Base-by-base conservation (phyloP, 1,140 invertebrate genomes). In the Armadillidium nasatum region DNA sequence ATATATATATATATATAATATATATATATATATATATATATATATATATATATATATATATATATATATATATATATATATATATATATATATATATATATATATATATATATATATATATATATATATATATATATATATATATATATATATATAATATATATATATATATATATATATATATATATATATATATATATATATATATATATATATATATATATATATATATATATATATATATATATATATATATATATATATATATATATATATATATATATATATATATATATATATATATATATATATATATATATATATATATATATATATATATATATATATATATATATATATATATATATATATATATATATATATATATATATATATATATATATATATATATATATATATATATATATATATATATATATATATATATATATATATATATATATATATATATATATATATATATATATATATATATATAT, bases 281-380 rank as follows among this genome's bases (percentile, higher is more conserved):
- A 71, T 71, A 71, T 71, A 71, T 71, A 71, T 71, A 22, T 71
- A 71, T 23, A 71, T 33, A 23, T 33, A 33, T 71, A 33, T 71
- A 71, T 71, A 71, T 71, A 23, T 71, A 71, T 23, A 44, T 71
- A 23, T 71, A 71, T 44, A 71, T 44, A 1, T 71, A 9, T 71
- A 33, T 43, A 71, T 44, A 71, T n/a, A 71, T 44, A 71, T 44
- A 71, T 44, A 71, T 44, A 71, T 71, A 71, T 71, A 71, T 71
- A 71, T 43, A 44, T 71, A 71, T 71, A 71, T 73, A 66, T 73
- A 50, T 60, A 73, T 50, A 73, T 73, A 66, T 73, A 73, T 73
- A 73, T 73, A 73, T 73, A 43, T 73, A 73, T 11, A 66, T 73
- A 73, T 73, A 54, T 73, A 73, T 73, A 73, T 73, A 72, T 73